Evolutionary conservation across 2,113 vertebrate genomes (phyloP).

Genomic region (Hippopotamus amphibius): DNA sequence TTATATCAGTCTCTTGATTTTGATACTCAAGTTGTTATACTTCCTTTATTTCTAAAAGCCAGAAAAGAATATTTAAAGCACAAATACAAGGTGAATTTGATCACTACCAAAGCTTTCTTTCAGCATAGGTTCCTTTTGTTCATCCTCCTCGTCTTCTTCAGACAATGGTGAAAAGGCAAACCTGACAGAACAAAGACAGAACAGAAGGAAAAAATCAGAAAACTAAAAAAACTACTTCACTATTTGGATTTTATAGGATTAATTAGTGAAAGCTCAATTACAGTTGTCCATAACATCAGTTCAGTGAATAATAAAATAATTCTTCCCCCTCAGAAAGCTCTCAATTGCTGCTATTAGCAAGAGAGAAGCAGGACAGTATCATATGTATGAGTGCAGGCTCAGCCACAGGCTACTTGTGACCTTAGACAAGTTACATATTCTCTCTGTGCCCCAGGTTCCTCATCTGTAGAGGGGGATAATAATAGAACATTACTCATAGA

Average conservation of each 20-base stretch:
- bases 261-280: background rate
- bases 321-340: constrained; percentile 28
- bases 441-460: background rate
- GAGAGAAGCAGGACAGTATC: background rate
- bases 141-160: constrained; percentile 94
- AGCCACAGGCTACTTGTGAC: background rate
- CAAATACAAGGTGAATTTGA: constrained; percentile 49
- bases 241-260: background rate
- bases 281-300: background rate
- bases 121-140: constrained; percentile 97
- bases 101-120: constrained; percentile 96
- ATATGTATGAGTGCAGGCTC: background rate
- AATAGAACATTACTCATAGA: background rate
- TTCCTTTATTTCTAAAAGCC: constrained; percentile 11
- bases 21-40: background rate
- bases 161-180: constrained; percentile 98
- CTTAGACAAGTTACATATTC: background rate
- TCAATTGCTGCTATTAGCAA: background rate
- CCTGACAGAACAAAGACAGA: constrained; percentile 82
- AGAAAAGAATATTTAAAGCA: constrained; percentile 29
- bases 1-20: constrained; percentile 5
- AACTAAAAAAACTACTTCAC: background rate
- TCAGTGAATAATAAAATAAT: background rate
- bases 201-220: constrained; percentile 60
- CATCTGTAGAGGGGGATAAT: background rate